Evolutionary conservation across 2,113 vertebrate species (phyloP).

Genomic region (Cyrtonyx montezumae): DNA sequence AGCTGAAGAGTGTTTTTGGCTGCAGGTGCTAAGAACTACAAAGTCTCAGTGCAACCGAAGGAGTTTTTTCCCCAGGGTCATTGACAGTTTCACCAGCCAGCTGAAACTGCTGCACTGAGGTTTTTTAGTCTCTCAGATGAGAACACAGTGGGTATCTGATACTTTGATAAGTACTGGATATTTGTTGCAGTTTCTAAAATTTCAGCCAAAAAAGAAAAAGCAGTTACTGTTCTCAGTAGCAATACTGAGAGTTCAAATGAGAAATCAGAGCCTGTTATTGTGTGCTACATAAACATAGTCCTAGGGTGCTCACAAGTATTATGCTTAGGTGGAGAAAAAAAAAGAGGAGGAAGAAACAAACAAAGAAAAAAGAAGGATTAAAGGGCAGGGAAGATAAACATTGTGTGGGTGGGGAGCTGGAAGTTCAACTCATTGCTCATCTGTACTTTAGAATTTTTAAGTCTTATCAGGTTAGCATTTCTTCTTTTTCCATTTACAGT

Average conservation of each 20-base stretch:
- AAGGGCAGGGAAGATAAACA: slow-evolving; percentile 28
- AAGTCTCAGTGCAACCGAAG: neutral
- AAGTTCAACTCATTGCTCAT: neutral
- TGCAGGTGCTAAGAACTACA: neutral
- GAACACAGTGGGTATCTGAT: neutral
- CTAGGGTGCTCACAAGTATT: neutral
- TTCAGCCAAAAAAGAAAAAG: neutral
- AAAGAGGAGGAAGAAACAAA: slow-evolving; percentile 1
- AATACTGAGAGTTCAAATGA: neutral
- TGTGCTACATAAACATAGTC: neutral
- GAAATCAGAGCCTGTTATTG: neutral
- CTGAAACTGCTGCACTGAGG: neutral
- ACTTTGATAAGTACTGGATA: neutral
- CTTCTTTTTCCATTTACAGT: neutral
- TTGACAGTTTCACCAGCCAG: neutral
- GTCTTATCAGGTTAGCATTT: neutral
- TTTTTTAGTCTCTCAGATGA: neutral
- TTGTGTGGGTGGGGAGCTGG: neutral
- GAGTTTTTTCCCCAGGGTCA: neutral
- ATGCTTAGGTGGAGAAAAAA: neutral
- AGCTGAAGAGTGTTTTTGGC: neutral
- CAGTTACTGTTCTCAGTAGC: neutral
- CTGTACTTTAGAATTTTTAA: neutral
- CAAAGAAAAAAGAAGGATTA: neutral
- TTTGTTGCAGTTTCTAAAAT: neutral